Evolutionary conservation across 2,113 vertebrate genomes (phyloP).

Genomic region (Bubo scandiacus): DNA sequence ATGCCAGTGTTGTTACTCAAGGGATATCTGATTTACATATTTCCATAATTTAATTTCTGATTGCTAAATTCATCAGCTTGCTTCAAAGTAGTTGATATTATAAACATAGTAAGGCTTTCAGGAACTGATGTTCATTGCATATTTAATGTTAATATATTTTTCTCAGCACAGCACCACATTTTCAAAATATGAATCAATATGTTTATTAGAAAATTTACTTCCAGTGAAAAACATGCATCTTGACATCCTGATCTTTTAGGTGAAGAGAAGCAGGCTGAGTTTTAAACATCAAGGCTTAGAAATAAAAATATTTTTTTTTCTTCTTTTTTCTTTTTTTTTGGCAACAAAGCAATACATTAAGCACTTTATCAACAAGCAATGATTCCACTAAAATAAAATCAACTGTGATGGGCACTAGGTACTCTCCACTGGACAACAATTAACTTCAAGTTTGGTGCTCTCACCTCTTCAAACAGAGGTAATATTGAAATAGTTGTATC

Average conservation of each 20-base stretch:
- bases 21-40: conserved; percentile 52
- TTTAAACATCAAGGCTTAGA: not conserved
- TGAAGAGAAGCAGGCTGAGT: not conserved
- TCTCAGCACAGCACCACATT: not conserved
- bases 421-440: not conserved
- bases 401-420: not conserved
- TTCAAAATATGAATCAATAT: not conserved
- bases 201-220: not conserved
- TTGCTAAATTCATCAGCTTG: conserved; percentile 53
- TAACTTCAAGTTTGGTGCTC: not conserved
- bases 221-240: not conserved
- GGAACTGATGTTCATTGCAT: conserved; percentile 34
- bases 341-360: not conserved
- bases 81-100: conserved; percentile 47
- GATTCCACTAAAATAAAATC: not conserved
- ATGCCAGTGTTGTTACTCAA: conserved; percentile 19
- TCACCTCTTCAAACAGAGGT: not conserved
- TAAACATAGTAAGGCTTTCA: conserved; percentile 52
- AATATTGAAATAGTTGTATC: not conserved
- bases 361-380: not conserved
- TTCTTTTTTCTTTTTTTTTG: no score
- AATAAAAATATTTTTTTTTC: not conserved
- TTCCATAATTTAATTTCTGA: conserved; percentile 55
- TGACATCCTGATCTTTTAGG: not conserved
- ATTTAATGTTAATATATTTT: conserved; percentile 5